These are phyloP conservation scores for Typhlichthys subterraneus DNA, from an alignment of 2,797 vertebrate species.

Conservation along the genomic window DNA sequence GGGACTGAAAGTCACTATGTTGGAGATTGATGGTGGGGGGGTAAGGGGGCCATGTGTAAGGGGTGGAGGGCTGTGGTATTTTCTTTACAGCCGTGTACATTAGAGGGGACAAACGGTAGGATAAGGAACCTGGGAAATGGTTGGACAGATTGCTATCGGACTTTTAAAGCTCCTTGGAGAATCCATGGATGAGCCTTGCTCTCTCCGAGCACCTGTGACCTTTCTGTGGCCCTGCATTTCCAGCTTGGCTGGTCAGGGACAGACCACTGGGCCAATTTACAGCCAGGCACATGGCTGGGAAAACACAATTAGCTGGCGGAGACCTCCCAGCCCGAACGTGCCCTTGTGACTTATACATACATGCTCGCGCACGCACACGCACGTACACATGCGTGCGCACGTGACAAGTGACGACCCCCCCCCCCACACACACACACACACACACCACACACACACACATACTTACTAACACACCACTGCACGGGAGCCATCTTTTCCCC, in stretches of 20 bases:
- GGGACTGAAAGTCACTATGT: neutral
- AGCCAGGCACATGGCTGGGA: conserved; percentile 49
- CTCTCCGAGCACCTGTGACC: conserved; percentile 49
- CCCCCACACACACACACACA: conserved; percentile 23
- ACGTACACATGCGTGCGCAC: conserved; percentile 6
- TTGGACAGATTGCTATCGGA: conserved; percentile 1
- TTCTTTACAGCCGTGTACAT: conserved; percentile 4
- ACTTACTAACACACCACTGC: neutral
- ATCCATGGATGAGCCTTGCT: conserved; percentile 23
- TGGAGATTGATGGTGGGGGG: neutral
- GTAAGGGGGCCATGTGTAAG: no score
- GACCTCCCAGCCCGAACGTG: conserved; percentile 57
- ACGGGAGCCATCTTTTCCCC: conserved; percentile 15
- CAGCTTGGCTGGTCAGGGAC: conserved; percentile 37
- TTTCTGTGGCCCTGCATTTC: conserved; percentile 47
- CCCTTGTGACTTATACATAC: conserved; percentile 8
- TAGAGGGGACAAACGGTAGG: neutral
- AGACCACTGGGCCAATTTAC: conserved; percentile 58
- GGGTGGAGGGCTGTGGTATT: conserved; percentile 6
- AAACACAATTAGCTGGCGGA: conserved; percentile 66
- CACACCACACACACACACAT: conserved; percentile 21
- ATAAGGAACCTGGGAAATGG: conserved; percentile 1
- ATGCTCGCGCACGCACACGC: conserved; percentile 8
- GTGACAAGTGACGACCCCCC: neutral
- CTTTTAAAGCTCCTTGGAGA: conserved; percentile 26